Evolutionary conservation across 2,113 vertebrate genomes (phyloP), one percentile per base, ranked within the genome.

Genomic region (Fukomys damarensis): DNA sequence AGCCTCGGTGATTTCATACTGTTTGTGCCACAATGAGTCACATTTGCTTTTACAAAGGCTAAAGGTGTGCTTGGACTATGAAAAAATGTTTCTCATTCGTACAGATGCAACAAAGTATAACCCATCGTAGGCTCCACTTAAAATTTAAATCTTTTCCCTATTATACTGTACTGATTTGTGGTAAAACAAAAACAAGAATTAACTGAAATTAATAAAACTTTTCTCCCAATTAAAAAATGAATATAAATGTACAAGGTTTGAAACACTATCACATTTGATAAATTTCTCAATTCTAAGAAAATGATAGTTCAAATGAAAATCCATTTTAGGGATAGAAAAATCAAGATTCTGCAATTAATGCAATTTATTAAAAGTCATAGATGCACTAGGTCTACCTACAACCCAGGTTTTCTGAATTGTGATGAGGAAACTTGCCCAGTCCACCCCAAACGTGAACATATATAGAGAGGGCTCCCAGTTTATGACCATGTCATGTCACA

Each of bases 281-380:
- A n/a, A 96, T 95, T 94, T 89, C 13, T 96, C 52, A 74, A 38
- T 61, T 59, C 28, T 89, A 79, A 89, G 56, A 82, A 89, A 84
- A 1, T 66, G 43, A 49, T 32, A 68, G 26, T 66, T 95, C 4
- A 61, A 28, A 80, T 43, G 63, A 2, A 84, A 8, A 30, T 46
- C 35, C 28, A 74, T 38, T 96, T 83, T 59, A 46, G 13, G 35
- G 46, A 63, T 1, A 66, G 12, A 19, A 87, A 77, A 80, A 41
- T 65, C 20, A 52, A 74, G 19, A 74, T 72, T 88, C 46, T 52
- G 49, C 86, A 79, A 41, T 58, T 22, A 80, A n/a, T 80, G 6
- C 7, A 84, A 43, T 92, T 76, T 80, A 63, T 61, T 0, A 5
- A 87, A 92, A 74, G 30, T 84, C 38, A 79, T 61, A 35, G 14